Base-by-base conservation (phyloP, 2,113 vertebrate species). In the Cinclus mexicanus region DNA sequence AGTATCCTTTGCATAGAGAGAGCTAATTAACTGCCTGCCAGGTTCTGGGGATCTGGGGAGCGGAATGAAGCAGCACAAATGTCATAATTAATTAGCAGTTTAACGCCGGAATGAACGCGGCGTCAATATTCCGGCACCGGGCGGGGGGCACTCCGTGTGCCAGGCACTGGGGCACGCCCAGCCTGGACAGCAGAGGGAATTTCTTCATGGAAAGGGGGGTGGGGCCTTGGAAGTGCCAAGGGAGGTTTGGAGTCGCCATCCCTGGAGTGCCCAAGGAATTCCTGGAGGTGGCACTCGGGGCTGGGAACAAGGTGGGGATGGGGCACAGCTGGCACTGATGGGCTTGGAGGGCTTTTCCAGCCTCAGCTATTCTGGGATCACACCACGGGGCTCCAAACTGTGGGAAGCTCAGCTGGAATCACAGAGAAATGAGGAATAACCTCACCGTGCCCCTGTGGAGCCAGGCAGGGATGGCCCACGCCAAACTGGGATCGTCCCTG, bases 71-170 rank as follows among this genome's bases (percentile, higher is more conserved):
- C 14, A n/a, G 82, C 47, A 83, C 94, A 95, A 97, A 95, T 95
- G 97, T 90, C 94, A 95, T 90, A 60, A 93, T 94, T 97, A 96
- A 97, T 97, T 96, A 97, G 72, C 90, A 37, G 85, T 87, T 89
- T 89, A 89, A 79, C 12, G 64, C 69, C 76, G 14, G 91, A 61
- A 67, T 4, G 79, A 68, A 21, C 64, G 29, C 3, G 7, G 49
- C 26, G 49, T 16, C 9, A 41, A 41, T 75, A 65, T 86, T 53
- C 93, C 39, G 4, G 72, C 26, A 8, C 26, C 1, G 4, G 28
- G 7, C 14, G n/a, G 20, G n/a, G n/a, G 50, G 35, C 24, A 10
- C 8, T 31, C 65, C 14, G 1, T 8, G 35, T 19, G 67, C 22
- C 59, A 24, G 42, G 50, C 9, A 14, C n/a, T 8, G 59, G 19